These are phyloP conservation scores for Damaliscus lunatus DNA, from an alignment of 2,113 vertebrate species.

Conservation along the genomic window DNA sequence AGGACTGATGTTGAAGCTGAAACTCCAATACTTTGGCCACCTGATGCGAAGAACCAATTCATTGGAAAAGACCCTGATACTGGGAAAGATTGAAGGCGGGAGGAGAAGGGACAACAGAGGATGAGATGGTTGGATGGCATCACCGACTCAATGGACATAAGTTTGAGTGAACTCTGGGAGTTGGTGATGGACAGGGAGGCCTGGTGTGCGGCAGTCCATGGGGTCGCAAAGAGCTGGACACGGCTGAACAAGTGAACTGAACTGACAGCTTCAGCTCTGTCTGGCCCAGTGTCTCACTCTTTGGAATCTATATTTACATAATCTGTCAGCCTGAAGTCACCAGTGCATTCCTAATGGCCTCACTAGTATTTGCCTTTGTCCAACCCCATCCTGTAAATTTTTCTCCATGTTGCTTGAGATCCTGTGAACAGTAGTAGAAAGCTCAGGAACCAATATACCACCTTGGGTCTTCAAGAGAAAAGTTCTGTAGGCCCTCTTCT, in stretches of 20 bases:
- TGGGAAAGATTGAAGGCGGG: fast-evolving
- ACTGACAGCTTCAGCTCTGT: background rate
- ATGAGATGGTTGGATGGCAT: background rate
- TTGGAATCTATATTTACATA: background rate
- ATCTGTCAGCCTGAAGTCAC: background rate
- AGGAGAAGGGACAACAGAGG: background rate
- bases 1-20: background rate
- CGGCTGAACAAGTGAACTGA: background rate
- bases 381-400: background rate
- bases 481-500: background rate
- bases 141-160: background rate
- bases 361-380: background rate
- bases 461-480: background rate
- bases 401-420: background rate
- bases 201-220: background rate
- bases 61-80: background rate
- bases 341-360: fast-evolving
- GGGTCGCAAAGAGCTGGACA: background rate
- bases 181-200: background rate
- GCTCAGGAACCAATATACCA: background rate
- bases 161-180: background rate
- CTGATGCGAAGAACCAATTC: background rate
- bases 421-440: background rate
- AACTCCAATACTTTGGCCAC: background rate
- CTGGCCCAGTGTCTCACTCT: background rate